These are phyloP conservation scores for Hydraecia micacea DNA, from an alignment of 2,888 invertebrate species.

Conservation along the genomic window DNA sequence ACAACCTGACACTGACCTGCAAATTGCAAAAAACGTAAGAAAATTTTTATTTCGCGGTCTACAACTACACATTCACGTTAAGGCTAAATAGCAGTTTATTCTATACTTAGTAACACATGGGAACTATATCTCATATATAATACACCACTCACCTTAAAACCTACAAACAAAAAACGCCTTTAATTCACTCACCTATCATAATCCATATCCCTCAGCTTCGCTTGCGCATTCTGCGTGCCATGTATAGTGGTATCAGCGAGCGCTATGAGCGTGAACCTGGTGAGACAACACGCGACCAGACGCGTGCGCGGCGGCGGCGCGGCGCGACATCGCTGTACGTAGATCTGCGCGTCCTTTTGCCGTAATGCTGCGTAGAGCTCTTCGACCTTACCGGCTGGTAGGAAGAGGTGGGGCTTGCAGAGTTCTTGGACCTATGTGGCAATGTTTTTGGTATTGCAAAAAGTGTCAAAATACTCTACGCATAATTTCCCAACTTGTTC, in stretches of 20 bases:
- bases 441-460: not conserved
- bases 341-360: constrained; percentile 98
- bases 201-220: constrained; percentile 95
- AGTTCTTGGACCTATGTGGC: constrained; percentile 90
- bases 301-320: constrained; percentile 92
- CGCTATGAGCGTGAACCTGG: constrained; percentile 91
- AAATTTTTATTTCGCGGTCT: too few species aligned
- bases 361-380: constrained; percentile 96
- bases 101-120: not conserved
- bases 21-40: too few species aligned
- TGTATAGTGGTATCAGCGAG: constrained; percentile 97
- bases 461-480: not conserved
- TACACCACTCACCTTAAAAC: not conserved
- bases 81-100: too few species aligned
- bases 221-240: constrained; percentile 94
- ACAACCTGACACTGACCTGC: too few species aligned
- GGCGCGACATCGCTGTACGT: constrained; percentile 94
- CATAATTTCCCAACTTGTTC: not conserved
- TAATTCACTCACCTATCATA: constrained; percentile 90
- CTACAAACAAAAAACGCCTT: not conserved
- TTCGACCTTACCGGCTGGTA: constrained; percentile 96
- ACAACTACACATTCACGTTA: too few species aligned
- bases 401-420: constrained; percentile 94
- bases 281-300: constrained; percentile 96
- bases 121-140: not conserved